These are phyloP conservation scores for Coreius guichenoti DNA, from an alignment of 2,797 vertebrate genomes.

Conservation along the genomic window DNA sequence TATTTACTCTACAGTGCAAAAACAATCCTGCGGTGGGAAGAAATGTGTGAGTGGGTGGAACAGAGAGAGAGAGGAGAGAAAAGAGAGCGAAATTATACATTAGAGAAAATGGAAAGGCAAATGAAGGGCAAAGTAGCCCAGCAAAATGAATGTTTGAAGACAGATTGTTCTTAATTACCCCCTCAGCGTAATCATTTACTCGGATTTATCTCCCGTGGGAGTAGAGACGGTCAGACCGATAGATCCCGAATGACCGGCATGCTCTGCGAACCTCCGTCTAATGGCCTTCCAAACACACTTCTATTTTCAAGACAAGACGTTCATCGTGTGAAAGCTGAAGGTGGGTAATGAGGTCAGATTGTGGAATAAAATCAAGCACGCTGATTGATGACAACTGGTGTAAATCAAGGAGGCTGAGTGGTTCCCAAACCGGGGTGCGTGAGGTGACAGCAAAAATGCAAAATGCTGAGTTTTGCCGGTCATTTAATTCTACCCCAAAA, in stretches of 20 bases:
- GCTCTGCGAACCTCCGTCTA: conserved; percentile 3
- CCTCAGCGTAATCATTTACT: conserved; percentile 66
- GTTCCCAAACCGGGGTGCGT: background rate
- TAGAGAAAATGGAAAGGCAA: conserved; percentile 42
- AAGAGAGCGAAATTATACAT: conserved; percentile 49
- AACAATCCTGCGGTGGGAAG: conserved; percentile 12
- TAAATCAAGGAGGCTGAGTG: background rate
- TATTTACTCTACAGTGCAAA: conserved; percentile 67
- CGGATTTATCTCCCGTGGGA: conserved; percentile 59
- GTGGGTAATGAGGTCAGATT: background rate
- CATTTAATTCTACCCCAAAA: background rate
- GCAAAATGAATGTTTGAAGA: conserved; percentile 52
- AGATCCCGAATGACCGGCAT: conserved; percentile 19
- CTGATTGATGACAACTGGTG: background rate
- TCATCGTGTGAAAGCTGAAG: background rate
- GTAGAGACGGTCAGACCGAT: conserved; percentile 22
- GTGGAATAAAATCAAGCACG: background rate
- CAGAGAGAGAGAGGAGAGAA: conserved; percentile 45
- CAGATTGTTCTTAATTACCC: conserved; percentile 64
- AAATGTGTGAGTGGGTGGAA: conserved; percentile 61
- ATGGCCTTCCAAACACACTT: conserved; percentile 20
- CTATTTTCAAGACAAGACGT: background rate
- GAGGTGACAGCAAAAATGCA: no score
- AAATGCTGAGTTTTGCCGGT: background rate
- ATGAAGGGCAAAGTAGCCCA: conserved; percentile 54